Base-by-base conservation (phyloP, 2,113 vertebrate genomes). In the Phrynosoma platyrhinos region DNA sequence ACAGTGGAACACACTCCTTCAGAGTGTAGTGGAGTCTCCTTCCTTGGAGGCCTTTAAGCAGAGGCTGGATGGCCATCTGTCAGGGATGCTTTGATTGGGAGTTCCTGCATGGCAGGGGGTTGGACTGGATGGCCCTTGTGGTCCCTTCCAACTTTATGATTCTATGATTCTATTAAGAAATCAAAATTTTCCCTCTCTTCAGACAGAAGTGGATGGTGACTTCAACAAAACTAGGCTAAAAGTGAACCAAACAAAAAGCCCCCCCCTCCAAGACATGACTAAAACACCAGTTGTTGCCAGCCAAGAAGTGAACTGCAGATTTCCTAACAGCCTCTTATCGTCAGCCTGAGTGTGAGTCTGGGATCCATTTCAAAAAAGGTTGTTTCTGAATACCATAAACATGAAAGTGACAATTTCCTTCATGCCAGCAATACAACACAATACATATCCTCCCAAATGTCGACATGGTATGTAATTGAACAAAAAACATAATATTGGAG, bases 341-440 rank as follows among this genome's bases (percentile, higher is more conserved):
- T 79, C 18, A 89, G 30, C 86, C 55, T 12, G 78, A 87, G 62
- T 12, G 2, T 80, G 85, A 72, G 23, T 8, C 47, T 4, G 66
- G 84, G 79, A 93, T 79, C 86, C 36, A 90, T 91, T 85, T 88
- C 88, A 87, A 79, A 89, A 71, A 88, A 79, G 5, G 66, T 79
- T 91, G 20, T 12, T 80, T 87, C 86, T 42, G 86, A 90, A 32
- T 85, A 80, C 89, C 83, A 52, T 52, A 89, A 88, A 90, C 47
- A 69, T 0, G 1, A 55, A 86, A 92, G 83, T 20, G 89, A 91
- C 83, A 83, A 89, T 91, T 90, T 82, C 69, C 69, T 86, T 86
- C 27, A 83, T 27, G 66, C 47, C 87, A 91, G 82, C 53, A 88
- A 68, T 87, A 77, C 8, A 83, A 58, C 9, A 32, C 42, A 36